Percentiles rank a stretch among this genome's conserved stretches.
phyloP scores from a whole-genome alignment of 2,888 invertebrate genomes.

The Agrochola circellaris region DNA sequence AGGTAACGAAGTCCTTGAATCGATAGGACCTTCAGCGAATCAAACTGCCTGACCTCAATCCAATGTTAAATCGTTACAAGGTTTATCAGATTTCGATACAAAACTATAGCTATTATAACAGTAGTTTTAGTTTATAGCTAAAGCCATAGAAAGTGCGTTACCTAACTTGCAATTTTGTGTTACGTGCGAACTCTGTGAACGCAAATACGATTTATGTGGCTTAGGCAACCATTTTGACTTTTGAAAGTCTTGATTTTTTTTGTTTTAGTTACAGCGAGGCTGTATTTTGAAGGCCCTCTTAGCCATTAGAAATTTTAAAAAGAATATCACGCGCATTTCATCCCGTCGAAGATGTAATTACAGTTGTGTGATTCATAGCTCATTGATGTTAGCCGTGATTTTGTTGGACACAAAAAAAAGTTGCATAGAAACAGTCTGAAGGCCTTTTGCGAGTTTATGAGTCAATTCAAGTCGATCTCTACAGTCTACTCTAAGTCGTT shows the following conservation, averaged over 20 bases:
- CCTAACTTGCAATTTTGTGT: constrained; percentile 65
- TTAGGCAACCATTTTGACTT: constrained; percentile 46
- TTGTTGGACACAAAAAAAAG: neutral
- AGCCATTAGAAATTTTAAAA: neutral
- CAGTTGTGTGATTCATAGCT: constrained; percentile 30
- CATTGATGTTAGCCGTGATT: constrained; percentile 19
- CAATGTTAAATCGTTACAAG: constrained; percentile 66
- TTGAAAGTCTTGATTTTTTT: constrained; percentile 36
- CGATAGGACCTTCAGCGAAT: constrained; percentile 45
- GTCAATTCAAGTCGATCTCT: constrained; percentile 21
- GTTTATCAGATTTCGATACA: constrained; percentile 65
- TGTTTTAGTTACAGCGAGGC: constrained; percentile 1
- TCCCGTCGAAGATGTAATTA: neutral
- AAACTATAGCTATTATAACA: constrained; percentile 37
- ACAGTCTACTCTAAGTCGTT: too few relatives aligned
- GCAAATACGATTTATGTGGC: constrained; percentile 47
- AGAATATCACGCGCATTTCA: neutral
- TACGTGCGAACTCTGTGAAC: constrained; percentile 58
- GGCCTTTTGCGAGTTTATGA: constrained; percentile 13
- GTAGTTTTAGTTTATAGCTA: constrained; percentile 38
- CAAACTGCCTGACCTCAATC: constrained; percentile 55
- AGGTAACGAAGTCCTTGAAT: constrained; percentile 55
- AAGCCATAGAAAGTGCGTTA: constrained; percentile 67
- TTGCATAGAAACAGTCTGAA: constrained; percentile 29
- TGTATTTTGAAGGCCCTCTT: neutral